phyloP scores from a whole-genome alignment of 1,140 invertebrate genomes.

The Tetramorium parvispinum region DNA sequence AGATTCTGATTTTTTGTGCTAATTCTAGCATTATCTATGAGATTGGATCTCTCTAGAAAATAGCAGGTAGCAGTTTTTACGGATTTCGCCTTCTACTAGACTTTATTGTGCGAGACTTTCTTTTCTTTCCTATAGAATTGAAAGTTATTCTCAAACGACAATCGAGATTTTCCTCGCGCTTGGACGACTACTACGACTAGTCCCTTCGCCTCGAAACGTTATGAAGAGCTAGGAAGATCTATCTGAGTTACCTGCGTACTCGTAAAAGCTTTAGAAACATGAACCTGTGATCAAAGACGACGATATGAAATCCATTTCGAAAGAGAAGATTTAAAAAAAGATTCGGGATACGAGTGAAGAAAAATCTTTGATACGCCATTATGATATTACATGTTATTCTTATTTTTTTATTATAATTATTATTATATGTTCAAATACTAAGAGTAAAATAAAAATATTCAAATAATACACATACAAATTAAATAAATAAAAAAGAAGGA shows the following conservation, averaged over 20 bases:
- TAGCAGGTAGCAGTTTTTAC: slow-evolving; percentile 72
- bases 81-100: slow-evolving; percentile 24
- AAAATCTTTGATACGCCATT: neutral
- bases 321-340: neutral
- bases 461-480: neutral
- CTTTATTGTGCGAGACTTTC: neutral
- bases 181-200: slow-evolving; percentile 45
- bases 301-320: neutral
- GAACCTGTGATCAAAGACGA: slow-evolving; percentile 11
- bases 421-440: slow-evolving; percentile 11
- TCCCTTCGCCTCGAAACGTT: slow-evolving; percentile 5
- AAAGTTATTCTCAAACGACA: slow-evolving; percentile 36
- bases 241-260: neutral
- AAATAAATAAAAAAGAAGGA: neutral
- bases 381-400: neutral
- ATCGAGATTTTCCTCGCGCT: slow-evolving; percentile 43
- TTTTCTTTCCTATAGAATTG: neutral
- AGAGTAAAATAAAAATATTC: neutral
- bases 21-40: neutral
- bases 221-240: neutral
- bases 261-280: slow-evolving; percentile 30
- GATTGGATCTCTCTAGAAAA: slow-evolving; percentile 70
- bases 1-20: slow-evolving; percentile 57
- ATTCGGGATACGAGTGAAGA: neutral
- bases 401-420: neutral